A percentile compares a stretch with the other conserved stretches of the same genome.
phyloP scores from a whole-genome alignment of 2,797 vertebrate genomes.

The Myotis findleyi region DNA sequence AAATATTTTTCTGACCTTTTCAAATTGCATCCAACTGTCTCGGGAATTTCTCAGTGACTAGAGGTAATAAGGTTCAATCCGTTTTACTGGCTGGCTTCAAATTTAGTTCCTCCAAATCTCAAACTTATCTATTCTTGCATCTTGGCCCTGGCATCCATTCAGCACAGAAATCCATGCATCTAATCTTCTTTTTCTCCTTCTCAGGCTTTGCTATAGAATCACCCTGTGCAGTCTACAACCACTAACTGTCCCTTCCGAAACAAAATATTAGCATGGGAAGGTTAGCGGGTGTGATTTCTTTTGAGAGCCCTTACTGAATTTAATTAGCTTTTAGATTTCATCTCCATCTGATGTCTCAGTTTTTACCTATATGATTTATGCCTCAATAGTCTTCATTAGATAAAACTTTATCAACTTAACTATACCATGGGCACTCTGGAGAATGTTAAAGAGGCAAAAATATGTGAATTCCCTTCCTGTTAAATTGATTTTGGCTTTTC shows the following conservation, averaged over 20 bases:
- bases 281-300: constrained; percentile 84
- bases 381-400: constrained; percentile 84
- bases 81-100: constrained; percentile 88
- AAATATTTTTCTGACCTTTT: constrained; percentile 89
- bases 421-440: constrained; percentile 29
- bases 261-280: constrained; percentile 85
- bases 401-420: constrained; percentile 83
- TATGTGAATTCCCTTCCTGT: constrained; percentile 78
- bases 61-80: constrained; percentile 91
- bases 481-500: constrained; percentile 83
- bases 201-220: constrained; percentile 87
- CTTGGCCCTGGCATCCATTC: constrained; percentile 86
- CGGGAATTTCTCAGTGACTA: constrained; percentile 90
- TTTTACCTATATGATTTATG: constrained; percentile 86
- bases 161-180: constrained; percentile 87
- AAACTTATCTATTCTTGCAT: constrained; percentile 89
- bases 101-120: constrained; percentile 87
- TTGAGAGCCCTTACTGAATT: constrained; percentile 86
- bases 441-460: constrained; percentile 70
- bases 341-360: constrained; percentile 81
- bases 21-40: constrained; percentile 91
- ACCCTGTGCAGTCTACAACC: constrained; percentile 85
- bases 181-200: constrained; percentile 79
- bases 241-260: constrained; percentile 85
- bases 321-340: constrained; percentile 89